A percentile compares a stretch with the other conserved stretches of the same genome.
Conservation (phyloP, 2,888 invertebrate species). For the Pantelozetes paolii region DNA sequence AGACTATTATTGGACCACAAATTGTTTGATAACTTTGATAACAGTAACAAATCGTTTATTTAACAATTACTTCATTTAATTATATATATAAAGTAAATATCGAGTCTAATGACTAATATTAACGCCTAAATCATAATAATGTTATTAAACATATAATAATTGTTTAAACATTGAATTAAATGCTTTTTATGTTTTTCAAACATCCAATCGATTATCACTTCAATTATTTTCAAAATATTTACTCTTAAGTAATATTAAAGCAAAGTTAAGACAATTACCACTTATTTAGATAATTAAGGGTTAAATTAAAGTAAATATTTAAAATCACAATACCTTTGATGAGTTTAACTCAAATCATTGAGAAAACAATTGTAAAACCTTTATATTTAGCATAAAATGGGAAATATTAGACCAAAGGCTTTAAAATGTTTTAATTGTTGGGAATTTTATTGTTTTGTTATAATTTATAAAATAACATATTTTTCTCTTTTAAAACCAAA, state of each 20-base stretch:
- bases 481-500: too few species aligned
- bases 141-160: not conserved
- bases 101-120: conserved; percentile 25
- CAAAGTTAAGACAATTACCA: too few species aligned
- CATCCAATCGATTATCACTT: not conserved
- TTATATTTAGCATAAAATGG: too few species aligned
- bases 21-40: conserved; percentile 17
- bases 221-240: not conserved
- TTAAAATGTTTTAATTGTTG: too few species aligned
- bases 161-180: not conserved
- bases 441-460: too few species aligned
- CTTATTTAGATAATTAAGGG: too few species aligned
- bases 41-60: not conserved
- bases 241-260: not conserved
- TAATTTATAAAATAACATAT: too few species aligned
- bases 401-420: too few species aligned
- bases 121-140: conserved; percentile 4
- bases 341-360: too few species aligned
- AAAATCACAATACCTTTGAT: too few species aligned
- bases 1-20: conserved; percentile 17
- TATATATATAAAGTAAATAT: conserved; percentile 24
- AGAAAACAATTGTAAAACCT: too few species aligned
- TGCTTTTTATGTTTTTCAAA: not conserved
- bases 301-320: too few species aligned
- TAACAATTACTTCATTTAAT: conserved; percentile 25